Evolutionary conservation across 1,140 invertebrate species (phyloP), one percentile per base, ranked within the genome.

Genomic region (Apis cerana): DNA sequence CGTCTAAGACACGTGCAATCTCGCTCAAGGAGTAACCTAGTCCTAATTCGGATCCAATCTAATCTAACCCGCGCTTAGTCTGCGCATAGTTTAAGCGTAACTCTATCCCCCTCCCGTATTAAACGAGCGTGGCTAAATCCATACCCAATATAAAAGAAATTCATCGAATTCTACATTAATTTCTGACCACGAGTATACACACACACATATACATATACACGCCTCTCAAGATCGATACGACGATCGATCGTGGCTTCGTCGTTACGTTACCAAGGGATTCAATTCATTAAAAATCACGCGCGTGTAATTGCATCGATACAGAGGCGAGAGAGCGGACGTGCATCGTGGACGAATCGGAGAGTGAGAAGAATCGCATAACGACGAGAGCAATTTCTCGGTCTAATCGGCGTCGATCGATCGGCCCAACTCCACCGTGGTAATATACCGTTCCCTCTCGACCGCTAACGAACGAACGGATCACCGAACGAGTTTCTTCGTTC

Each of bases 331-430:
- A 2, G 50, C 21, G 48, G 48, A 10, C 12, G 76, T 58, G 17
- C 17, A 54, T 48, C 61, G 43, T 27, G 58, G 33, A 54, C 50
- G 75, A 64, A 61, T 61, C 17, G 59, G 50, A 43, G 48, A 21
- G 58, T 59, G 52, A 43, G 33, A 80, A 72, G 69, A 80, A 54
- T 59, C 23, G 77, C 27, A 52, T 77, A 77, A 11, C 15, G 58
- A 43, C n/a, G 67, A 61, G 59, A 72, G 78, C 27, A 80, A 80
- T 80, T 80, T 80, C 78, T 80, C 78, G 59, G 78, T 72, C 78
- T 80, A 80, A 80, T 80, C 78, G 78, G 19, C 27, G 54, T 56
- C 64, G 69, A 72, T 80, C 69, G 78, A 80, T 72, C 69, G 78
- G 72, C 64, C 50, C 19, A 52, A 52, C 48, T n/a, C 10, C 23